phyloP scores from a whole-genome alignment of 2,797 vertebrate genomes.

The Lutjanus argentimaculatus region DNA sequence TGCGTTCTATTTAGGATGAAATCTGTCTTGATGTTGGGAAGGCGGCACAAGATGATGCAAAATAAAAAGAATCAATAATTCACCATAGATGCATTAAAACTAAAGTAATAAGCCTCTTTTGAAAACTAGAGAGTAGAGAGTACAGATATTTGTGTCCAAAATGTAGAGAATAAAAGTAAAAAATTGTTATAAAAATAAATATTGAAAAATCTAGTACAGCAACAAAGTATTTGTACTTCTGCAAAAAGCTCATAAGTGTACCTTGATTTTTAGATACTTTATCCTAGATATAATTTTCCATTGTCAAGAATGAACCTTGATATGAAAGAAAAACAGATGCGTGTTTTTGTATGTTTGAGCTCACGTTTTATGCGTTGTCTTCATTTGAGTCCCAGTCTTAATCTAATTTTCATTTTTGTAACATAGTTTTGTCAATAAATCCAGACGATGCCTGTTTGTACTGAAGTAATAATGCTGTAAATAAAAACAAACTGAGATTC shows the following conservation, averaged over 20 bases:
- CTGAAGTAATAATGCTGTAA: constrained; percentile 62
- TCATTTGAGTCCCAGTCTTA: neutral
- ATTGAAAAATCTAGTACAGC: too few relatives aligned
- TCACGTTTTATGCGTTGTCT: neutral
- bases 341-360: neutral
- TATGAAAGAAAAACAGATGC: neutral
- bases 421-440: constrained; percentile 16
- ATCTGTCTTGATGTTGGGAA: too few relatives aligned
- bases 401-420: constrained; percentile 15
- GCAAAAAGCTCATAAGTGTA: neutral
- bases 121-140: too few relatives aligned
- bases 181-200: too few relatives aligned
- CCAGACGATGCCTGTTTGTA: constrained; percentile 15
- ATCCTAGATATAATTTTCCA: neutral
- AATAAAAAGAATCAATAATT: too few relatives aligned
- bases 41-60: too few relatives aligned
- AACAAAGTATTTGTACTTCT: too few relatives aligned
- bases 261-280: neutral
- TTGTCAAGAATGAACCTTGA: neutral
- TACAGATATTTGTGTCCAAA: too few relatives aligned
- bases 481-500: constrained; percentile 56
- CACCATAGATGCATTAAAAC: too few relatives aligned
- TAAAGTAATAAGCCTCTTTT: too few relatives aligned
- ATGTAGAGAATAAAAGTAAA: too few relatives aligned
- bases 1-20: too few relatives aligned